Base-by-base conservation (phyloP, 2,888 invertebrate genomes). In the Gari tellinella region DNA sequence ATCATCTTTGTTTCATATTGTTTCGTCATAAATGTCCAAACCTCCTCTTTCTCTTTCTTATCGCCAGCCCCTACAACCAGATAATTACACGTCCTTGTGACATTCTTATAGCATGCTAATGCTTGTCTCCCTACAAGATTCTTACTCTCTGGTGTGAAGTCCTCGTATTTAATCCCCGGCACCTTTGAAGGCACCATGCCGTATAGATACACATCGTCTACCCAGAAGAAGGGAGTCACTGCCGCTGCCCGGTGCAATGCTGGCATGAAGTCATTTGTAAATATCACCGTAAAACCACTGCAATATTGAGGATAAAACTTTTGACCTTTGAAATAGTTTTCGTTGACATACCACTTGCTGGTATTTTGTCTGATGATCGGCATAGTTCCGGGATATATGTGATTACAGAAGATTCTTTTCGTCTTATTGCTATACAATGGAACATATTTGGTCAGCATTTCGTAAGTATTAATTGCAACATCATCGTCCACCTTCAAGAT, bases 401-500 rank as follows among this genome's bases (percentile, higher is more conserved):
- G 78, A 56, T 79, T 74, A 43, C 78, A 79, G 1, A 79, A 12
- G 19, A 79, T 74, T 46, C 63, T 63, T 67, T 74, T 74, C 1
- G 53, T 49, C 64, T 72, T 70, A 17, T 46, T 40, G 5, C 31
- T 5, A 52, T 62, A 72, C 10, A 56, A 55, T 2, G 74, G 78
- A 14, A 67, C 26, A 57, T 61, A 58, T 21, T 70, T 64, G 0
- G 23, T 48, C 26, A 74, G 65, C 12, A 79, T 43, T 52, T 65
- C 60, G 38, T 69, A 74, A 21, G 58, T 82, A 52, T 87, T 80
- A 10, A 86, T 69, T 19, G 86, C 80, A 1, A 85, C 72, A 58
- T 85, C 85, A 65, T 87, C 87, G 49, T 86, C 85, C 0, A 82
- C 78, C 58, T 86, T 86, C 0, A 86, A 46, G 31, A 79, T 72